Conservation (phyloP, 2,113 vertebrate genomes). For the Clarias gariepinus region DNA sequence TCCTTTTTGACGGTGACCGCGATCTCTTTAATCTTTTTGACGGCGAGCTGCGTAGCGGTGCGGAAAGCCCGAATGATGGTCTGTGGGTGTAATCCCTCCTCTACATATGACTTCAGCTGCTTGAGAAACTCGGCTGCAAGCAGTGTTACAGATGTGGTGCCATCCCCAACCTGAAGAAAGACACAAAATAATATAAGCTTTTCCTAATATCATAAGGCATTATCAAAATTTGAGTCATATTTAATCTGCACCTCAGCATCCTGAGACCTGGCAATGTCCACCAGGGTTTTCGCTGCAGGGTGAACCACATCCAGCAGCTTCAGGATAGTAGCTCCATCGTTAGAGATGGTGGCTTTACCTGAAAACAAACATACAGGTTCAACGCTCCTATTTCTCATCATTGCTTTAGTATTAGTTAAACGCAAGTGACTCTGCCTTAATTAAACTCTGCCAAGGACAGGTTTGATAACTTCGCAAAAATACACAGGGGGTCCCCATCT, state of each 20-base stretch:
- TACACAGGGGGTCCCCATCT: neutral
- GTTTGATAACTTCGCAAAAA: neutral
- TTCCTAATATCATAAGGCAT: neutral
- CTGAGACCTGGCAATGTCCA: slow-evolving; percentile 96
- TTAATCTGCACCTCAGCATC: slow-evolving; percentile 87
- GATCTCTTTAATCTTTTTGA: slow-evolving; percentile 89
- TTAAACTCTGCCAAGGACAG: neutral
- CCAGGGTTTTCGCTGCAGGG: slow-evolving; percentile 92
- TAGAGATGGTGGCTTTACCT: slow-evolving; percentile 98
- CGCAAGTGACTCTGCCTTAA: neutral
- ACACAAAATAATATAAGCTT: neutral
- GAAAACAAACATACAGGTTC: slow-evolving; percentile 14
- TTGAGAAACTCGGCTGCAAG: slow-evolving; percentile 94
- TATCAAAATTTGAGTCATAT: neutral
- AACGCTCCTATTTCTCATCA: neutral
- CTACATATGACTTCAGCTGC: slow-evolving; percentile 91
- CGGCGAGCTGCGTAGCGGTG: slow-evolving; percentile 85
- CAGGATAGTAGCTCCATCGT: slow-evolving; percentile 96
- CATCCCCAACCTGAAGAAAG: slow-evolving; percentile 85
- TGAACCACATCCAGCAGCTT: slow-evolving; percentile 96
- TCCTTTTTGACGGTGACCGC: slow-evolving; percentile 89
- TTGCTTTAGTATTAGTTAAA: neutral
- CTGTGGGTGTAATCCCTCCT: slow-evolving; percentile 95
- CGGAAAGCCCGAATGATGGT: slow-evolving; percentile 97
- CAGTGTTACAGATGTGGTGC: slow-evolving; percentile 94